Evolutionary conservation across 2,797 vertebrate genomes (phyloP).

Genomic region (Delichon dasypus): DNA sequence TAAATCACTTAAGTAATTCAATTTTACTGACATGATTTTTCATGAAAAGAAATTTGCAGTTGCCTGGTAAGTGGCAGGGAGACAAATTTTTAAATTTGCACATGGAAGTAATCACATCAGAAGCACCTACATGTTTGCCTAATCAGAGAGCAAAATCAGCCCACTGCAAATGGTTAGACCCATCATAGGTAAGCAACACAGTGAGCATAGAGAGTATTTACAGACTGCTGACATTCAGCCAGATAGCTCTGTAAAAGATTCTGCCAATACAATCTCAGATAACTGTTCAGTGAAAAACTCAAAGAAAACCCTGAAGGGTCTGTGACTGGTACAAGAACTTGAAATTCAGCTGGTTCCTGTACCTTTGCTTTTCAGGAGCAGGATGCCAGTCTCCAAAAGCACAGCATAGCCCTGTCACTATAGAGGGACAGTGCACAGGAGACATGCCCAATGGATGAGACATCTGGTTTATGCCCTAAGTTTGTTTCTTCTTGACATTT

Average conservation of each 20-base stretch:
- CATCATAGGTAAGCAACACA: neutral
- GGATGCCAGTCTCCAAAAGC: neutral
- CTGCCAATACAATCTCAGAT: neutral
- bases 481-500: neutral
- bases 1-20: neutral
- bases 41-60: neutral
- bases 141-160: neutral
- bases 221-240: neutral
- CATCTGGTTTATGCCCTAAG: neutral
- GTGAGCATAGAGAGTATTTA: neutral
- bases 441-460: rapidly evolving
- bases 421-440: neutral
- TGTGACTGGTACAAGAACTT: neutral
- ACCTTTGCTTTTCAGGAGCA: neutral
- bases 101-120: neutral
- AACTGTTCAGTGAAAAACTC: neutral
- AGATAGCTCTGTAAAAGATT: neutral
- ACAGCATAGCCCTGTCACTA: neutral
- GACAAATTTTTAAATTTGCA: neutral
- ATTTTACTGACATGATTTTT: slow-evolving; percentile 15
- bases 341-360: neutral
- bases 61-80: neutral
- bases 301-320: neutral
- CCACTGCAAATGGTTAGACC: neutral
- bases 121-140: neutral